Evolutionary conservation across 2,888 invertebrate species (phyloP), one percentile per base, ranked within the genome.

Genomic region (Pycnomerus fuliginosus): DNA sequence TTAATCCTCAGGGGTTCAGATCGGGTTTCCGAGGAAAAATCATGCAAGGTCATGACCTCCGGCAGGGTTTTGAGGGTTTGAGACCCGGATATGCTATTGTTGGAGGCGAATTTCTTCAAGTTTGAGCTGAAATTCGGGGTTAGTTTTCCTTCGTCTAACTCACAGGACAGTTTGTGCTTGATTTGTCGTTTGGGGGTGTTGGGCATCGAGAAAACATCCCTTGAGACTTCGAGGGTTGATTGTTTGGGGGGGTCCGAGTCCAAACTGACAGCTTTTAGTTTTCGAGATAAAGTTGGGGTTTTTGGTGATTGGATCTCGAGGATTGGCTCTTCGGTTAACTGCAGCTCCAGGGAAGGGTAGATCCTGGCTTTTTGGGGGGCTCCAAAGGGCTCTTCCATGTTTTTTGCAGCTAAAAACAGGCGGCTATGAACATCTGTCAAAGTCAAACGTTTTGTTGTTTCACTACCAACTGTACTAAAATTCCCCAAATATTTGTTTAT

Each of bases 191-290:
- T 82, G 0, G 83, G 83, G 1, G 83, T 83, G 52, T 81, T 82
- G 0, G 83, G 83, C 56, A 82, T 81, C 0, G 82, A 82, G 30
- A 80, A 69, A 13, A 72, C 72, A 58, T 81, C 81, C 50, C 80
- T 76, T 0, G 77, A 77, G 3, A 80, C 74, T 4, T 20, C 20
- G 5, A 20, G 20, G 25, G 7, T 55, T n/a, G 55, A 50, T 32
- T 61, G 53, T 15, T 77, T 53, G 0, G 78, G 78, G 1, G 78
- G 72, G 50, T 81, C 81, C 1, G 85, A 48, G 64, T 85, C 85
- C 27, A 85, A 64, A 13, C 85, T 85, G 1, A 83, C 79, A 0
- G 85, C 84, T 70, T 85, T 85, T 16, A 85, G 77, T 74, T 84
- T 84, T 32, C 74, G 70, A 20, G 75, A 76, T 15, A 85, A 69